Conservation (phyloP, 2,888 invertebrate genomes). For the Leucozona laternaria region DNA sequence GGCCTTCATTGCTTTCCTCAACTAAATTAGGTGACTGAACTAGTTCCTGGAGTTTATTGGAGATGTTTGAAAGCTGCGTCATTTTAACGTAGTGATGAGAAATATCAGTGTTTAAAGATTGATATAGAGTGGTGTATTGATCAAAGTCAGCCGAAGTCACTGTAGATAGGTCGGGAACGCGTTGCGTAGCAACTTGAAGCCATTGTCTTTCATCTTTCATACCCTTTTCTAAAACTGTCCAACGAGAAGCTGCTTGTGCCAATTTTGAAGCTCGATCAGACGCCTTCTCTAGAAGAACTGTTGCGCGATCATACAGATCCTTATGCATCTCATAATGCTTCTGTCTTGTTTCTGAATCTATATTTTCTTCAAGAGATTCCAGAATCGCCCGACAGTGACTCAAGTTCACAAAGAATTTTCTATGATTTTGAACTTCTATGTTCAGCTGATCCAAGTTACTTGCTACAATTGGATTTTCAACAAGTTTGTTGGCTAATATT, state of each 20-base stretch:
- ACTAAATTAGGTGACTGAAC: slow-evolving; percentile 91
- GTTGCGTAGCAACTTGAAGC: slow-evolving; percentile 92
- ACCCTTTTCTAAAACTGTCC: slow-evolving; percentile 92
- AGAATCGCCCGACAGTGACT: slow-evolving; percentile 94
- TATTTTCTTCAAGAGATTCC: slow-evolving; percentile 92
- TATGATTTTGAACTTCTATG: slow-evolving; percentile 94
- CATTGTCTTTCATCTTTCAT: slow-evolving; percentile 93
- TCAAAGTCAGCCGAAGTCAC: slow-evolving; percentile 93
- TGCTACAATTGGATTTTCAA: slow-evolving; percentile 91
- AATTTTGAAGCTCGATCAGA: slow-evolving; percentile 92
- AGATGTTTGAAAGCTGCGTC: slow-evolving; percentile 89
- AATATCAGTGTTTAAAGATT: slow-evolving; percentile 91
- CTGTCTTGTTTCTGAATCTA: slow-evolving; percentile 91
- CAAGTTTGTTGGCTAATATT: slow-evolving; percentile 91
- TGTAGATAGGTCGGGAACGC: slow-evolving; percentile 91
- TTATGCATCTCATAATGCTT: slow-evolving; percentile 90
- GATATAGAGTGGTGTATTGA: slow-evolving; percentile 92
- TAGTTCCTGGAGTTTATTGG: slow-evolving; percentile 89
- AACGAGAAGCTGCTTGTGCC: slow-evolving; percentile 93
- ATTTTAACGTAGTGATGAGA: slow-evolving; percentile 92
- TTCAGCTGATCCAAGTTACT: slow-evolving; percentile 91
- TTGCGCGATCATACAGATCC: slow-evolving; percentile 90
- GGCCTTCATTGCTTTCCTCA: slow-evolving; percentile 88
- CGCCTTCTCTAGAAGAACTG: slow-evolving; percentile 91
- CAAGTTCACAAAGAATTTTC: slow-evolving; percentile 94